These are phyloP conservation scores for Limnothrissa miodon DNA, from an alignment of 2,113 vertebrate genomes.

Conservation along the genomic window DNA sequence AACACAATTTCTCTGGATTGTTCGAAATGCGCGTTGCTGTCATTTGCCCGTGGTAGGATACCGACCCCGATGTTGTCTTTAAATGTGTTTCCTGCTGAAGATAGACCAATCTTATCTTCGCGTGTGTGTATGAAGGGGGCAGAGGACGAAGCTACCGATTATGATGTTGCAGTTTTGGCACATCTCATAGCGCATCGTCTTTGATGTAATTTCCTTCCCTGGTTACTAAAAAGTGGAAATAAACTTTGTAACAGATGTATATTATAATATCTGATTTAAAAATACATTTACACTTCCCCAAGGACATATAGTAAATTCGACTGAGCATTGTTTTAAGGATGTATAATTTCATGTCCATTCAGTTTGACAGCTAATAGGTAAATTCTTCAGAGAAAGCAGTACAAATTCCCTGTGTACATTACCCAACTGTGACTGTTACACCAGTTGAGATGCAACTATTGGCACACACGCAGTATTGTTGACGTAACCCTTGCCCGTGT, in stretches of 20 bases:
- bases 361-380: neutral
- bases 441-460: conserved; percentile 34
- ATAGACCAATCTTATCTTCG: neutral
- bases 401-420: neutral
- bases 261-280: neutral
- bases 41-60: neutral
- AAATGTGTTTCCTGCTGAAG: neutral
- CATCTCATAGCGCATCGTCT: conserved; percentile 14
- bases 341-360: neutral
- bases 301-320: neutral
- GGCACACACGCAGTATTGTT: conserved; percentile 38
- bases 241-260: conserved; percentile 32
- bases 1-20: neutral
- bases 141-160: conserved; percentile 7
- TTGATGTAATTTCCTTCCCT: neutral
- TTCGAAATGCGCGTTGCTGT: conserved; percentile 10
- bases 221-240: conserved; percentile 24
- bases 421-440: neutral
- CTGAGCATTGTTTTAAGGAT: neutral
- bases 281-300: neutral
- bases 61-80: neutral
- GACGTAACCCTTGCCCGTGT: conserved; percentile 53
- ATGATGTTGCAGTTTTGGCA: conserved; percentile 11
- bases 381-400: neutral
- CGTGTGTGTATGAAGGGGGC: neutral